A percentile compares a stretch with the other conserved stretches of the same genome.
phyloP scores from a whole-genome alignment of 2,888 invertebrate genomes.

The Drosophila nr. perissopoda region DNA sequence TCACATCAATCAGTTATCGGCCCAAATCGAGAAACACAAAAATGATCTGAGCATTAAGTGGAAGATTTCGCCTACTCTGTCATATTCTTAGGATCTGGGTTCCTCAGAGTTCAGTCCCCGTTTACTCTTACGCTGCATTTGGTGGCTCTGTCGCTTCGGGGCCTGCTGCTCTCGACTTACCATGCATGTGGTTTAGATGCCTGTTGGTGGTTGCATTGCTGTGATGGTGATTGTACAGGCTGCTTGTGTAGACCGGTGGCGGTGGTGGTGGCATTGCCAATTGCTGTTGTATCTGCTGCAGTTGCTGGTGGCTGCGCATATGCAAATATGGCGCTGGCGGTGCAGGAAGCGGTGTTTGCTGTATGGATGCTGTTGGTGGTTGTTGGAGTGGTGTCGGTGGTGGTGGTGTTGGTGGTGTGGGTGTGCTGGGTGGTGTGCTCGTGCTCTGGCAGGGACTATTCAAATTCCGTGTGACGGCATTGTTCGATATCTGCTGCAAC shows the following conservation, averaged over 20 bases:
- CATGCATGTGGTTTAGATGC: constrained; percentile 77
- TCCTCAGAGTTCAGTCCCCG: not conserved
- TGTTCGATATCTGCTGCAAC: constrained; percentile 82
- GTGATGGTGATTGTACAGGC: constrained; percentile 66
- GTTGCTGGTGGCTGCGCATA: constrained; percentile 71
- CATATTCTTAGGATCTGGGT: not conserved
- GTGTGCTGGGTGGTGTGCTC: constrained; percentile 72
- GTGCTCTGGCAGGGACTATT: constrained; percentile 75
- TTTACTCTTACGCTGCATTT: constrained; percentile 30
- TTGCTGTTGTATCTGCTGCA: constrained; percentile 67
- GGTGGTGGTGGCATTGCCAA: constrained; percentile 72
- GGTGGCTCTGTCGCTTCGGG: not conserved
- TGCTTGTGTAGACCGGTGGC: constrained; percentile 65
- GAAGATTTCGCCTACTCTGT: not conserved
- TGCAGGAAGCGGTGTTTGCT: constrained; percentile 56
- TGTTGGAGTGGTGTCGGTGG: constrained; percentile 44
- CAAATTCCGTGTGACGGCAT: constrained; percentile 79
- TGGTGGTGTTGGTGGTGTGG: constrained; percentile 62
- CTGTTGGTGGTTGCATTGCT: constrained; percentile 53
- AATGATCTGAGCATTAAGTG: not conserved
- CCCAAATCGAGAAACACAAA: not conserved
- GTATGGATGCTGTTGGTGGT: constrained; percentile 44
- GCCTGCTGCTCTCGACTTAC: constrained; percentile 64
- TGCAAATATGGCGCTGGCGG: constrained; percentile 65
- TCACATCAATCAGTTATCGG: not conserved